Conservation (phyloP, 1,140 invertebrate species). For the Sitobion miscanthi region DNA sequence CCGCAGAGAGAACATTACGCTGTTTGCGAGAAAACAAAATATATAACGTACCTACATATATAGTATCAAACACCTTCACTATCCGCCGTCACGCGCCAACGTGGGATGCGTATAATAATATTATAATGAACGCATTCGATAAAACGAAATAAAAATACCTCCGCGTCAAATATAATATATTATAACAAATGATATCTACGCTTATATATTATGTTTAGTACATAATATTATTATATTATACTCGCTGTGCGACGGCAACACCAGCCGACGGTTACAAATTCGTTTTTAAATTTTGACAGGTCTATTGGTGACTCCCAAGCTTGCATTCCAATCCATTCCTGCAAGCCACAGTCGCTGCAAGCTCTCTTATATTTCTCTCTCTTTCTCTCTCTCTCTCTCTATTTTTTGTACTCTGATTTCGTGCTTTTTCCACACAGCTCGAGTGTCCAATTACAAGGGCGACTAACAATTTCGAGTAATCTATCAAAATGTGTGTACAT, state of each 20-base stretch:
- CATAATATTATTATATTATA: not conserved
- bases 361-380: not conserved
- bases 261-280: not conserved
- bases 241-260: not conserved
- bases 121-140: constrained; percentile 8
- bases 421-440: not conserved
- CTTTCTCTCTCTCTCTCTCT: not conserved
- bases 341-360: not conserved
- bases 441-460: not conserved
- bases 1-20: constrained; percentile 10
- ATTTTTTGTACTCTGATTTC: not conserved
- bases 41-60: not conserved
- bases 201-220: not conserved
- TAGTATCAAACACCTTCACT: constrained; percentile 20
- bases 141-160: constrained; percentile 12
- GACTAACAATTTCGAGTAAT: not conserved
- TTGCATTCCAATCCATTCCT: not conserved
- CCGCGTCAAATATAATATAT: not conserved
- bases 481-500: not conserved
- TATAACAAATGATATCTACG: not conserved
- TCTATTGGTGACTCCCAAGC: not conserved
- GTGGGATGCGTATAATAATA: constrained; percentile 6
- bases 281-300: not conserved
- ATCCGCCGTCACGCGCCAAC: not conserved
- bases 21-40: not conserved